Conservation (phyloP, 2,797 vertebrate genomes). For the Sarcophilus harrisii region DNA sequence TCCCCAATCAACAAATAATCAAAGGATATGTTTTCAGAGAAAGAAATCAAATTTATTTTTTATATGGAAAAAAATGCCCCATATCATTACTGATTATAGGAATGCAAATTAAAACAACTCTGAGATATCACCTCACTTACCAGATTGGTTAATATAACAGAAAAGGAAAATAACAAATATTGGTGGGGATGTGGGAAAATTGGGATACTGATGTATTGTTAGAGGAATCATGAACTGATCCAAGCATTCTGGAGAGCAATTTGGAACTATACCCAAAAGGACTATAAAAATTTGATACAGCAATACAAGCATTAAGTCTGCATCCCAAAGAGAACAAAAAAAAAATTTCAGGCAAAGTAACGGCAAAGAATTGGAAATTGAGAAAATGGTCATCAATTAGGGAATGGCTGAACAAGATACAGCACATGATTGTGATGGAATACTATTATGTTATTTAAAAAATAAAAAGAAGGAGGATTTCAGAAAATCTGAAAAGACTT, state of each 20-base stretch:
- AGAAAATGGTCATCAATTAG: background rate
- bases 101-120: background rate
- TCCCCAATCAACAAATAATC: background rate
- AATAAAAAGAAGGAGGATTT: background rate
- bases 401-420: background rate
- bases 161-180: background rate
- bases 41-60: background rate
- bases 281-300: background rate
- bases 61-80: background rate
- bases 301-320: background rate
- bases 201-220: background rate
- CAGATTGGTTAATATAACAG: background rate
- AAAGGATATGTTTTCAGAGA: background rate
- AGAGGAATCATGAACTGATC: background rate
- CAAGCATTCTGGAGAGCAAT: background rate
- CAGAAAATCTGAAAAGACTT: background rate
- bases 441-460: background rate
- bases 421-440: background rate
- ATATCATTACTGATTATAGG: background rate
- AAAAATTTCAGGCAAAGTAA: background rate
- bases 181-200: background rate
- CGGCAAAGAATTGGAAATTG: background rate
- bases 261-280: background rate
- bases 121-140: background rate
- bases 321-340: background rate